Evolutionary conservation across 2,888 invertebrate genomes (phyloP).

Genomic region (Drosophila paranaensis): DNA sequence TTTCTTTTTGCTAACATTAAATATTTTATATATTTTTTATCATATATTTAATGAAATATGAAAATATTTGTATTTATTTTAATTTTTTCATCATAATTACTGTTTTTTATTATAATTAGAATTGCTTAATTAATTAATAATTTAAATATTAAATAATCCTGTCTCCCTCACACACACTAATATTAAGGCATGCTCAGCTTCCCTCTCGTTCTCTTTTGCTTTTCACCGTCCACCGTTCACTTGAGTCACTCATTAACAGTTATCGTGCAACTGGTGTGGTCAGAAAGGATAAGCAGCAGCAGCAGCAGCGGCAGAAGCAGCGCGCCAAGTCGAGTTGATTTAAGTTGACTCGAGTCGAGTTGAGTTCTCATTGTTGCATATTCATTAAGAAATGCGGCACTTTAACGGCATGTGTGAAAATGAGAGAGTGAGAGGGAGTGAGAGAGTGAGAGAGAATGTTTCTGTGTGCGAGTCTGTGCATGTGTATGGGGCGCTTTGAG

Average conservation of each 20-base stretch:
- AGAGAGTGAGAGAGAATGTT: neutral
- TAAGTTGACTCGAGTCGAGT: constrained; percentile 26
- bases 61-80: no score
- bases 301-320: constrained; percentile 4
- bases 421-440: neutral
- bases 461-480: neutral
- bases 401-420: constrained; percentile 44
- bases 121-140: no score
- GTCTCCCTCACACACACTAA: no score
- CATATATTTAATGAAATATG: no score
- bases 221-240: neutral
- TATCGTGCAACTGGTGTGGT: constrained; percentile 50
- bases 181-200: no score
- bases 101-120: no score
- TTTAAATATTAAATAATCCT: no score
- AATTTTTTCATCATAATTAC: no score
- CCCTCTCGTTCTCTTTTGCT: neutral
- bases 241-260: constrained; percentile 27
- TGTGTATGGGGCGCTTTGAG: constrained; percentile 47
- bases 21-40: no score
- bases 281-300: constrained; percentile 36
- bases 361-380: constrained; percentile 61
- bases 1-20: no score
- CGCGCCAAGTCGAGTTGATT: constrained; percentile 10
- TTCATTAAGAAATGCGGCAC: constrained; percentile 67